These are phyloP conservation scores for Phaenicophaeus curvirostris DNA, from an alignment of 2,797 vertebrate species.

Conservation along the genomic window DNA sequence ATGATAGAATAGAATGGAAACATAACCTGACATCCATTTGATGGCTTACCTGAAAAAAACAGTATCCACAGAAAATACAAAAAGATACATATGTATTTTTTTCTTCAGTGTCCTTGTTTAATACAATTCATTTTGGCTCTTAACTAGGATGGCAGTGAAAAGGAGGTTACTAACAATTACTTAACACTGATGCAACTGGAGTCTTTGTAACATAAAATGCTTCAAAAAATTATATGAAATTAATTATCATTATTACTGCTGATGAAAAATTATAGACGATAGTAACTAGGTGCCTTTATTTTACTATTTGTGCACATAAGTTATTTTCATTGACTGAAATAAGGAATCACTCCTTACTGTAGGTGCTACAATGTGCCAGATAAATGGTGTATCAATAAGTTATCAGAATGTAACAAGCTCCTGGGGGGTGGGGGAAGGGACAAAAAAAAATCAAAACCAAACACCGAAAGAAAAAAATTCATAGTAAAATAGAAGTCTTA, in stretches of 20 bases:
- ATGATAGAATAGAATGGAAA: neutral
- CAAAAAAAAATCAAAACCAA: accelerated
- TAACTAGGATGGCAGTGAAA: neutral
- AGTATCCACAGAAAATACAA: neutral
- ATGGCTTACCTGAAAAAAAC: neutral
- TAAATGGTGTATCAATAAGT: neutral
- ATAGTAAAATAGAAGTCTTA: neutral
- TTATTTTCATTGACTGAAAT: neutral
- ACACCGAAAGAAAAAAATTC: neutral
- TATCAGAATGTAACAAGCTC: neutral
- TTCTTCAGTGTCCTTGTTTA: neutral
- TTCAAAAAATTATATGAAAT: neutral
- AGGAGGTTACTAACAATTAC: neutral
- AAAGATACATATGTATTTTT: neutral
- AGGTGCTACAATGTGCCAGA: neutral
- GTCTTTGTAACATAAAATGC: neutral
- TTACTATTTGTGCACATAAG: neutral
- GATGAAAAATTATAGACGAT: neutral
- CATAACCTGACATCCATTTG: neutral
- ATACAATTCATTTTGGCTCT: neutral
- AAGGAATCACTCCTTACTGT: neutral
- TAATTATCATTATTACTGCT: neutral
- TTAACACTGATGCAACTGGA: neutral
- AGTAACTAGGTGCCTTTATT: neutral
- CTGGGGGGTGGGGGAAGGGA: accelerated